These are phyloP conservation scores for Serinus canaria DNA, from an alignment of 2,113 vertebrate genomes.

Conservation along the genomic window DNA sequence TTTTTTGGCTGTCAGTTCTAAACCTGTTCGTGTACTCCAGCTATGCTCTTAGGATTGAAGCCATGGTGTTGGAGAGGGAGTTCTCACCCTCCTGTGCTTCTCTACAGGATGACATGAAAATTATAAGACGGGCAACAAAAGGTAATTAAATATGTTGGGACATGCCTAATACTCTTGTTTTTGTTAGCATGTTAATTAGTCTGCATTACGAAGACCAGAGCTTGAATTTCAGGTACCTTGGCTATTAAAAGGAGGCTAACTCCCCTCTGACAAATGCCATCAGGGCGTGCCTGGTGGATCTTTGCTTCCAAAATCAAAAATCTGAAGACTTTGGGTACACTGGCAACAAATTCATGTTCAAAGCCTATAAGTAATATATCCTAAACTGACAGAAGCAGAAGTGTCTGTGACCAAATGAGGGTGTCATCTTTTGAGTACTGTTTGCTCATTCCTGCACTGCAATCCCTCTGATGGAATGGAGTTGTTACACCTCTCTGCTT, in stretches of 20 bases:
- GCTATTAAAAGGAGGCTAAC: slow-evolving; percentile 63
- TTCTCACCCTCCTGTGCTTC: slow-evolving; percentile 86
- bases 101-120: slow-evolving; percentile 84
- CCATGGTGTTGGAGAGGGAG: slow-evolving; percentile 91
- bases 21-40: slow-evolving; percentile 71
- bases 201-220: slow-evolving; percentile 51
- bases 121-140: slow-evolving; percentile 85
- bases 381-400: neutral
- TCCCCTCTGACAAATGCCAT: slow-evolving; percentile 59
- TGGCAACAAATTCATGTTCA: neutral
- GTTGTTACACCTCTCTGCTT: neutral
- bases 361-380: neutral
- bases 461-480: neutral
- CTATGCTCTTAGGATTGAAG: slow-evolving; percentile 91
- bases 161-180: slow-evolving; percentile 37
- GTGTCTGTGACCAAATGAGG: neutral
- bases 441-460: neutral
- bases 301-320: slow-evolving; percentile 35
- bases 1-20: neutral
- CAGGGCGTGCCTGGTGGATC: slow-evolving; percentile 21
- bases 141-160: slow-evolving; percentile 75
- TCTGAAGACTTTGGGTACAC: neutral
- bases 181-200: slow-evolving; percentile 66
- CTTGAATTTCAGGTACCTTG: slow-evolving; percentile 73
- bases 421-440: neutral